Base-by-base conservation (phyloP, 2,797 vertebrate species). In the Halcyon badia region DNA sequence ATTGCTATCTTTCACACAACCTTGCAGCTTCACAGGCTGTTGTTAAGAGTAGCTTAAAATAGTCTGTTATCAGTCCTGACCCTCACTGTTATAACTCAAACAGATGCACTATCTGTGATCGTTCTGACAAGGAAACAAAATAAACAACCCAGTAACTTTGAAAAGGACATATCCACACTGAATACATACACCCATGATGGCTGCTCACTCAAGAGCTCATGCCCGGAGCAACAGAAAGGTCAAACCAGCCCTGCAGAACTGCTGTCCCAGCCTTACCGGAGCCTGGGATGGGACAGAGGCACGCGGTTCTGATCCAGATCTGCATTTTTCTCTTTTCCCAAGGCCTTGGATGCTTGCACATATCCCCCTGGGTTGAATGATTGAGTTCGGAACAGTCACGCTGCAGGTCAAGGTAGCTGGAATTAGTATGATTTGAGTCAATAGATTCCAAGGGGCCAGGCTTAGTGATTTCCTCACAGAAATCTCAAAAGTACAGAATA, bases 1-100 rank as follows among this genome's bases (percentile, higher is more conserved):
- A n/a, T 58, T 33, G 56, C 90, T 87, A 90, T 89, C 92, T 96
- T 92, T 94, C 94, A 95, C 89, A 91, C 91, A 94, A 95, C 91
- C 94, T 97, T 96, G 93, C 78, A 57, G 78, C 28, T 95, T 75
- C 94, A 66, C 89, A 71, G 85, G 57, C 83, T 78, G 83, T 76
- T 72, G 93, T 87, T 88, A 89, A 81, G 84, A 87, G 82, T 14
- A 76, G 91, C 95, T 90, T 72, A 86, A 96, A 97, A 95, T 90
- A 94, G 88, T 56, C 81, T 86, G 80, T 87, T 95, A 89, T 96
- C 96, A 94, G 89, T 31, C 35, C 68, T 94, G 87, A 79, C 75
- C 89, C 52, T 92, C 66, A 18, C 70, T 37, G 75, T 37, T 91
- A 37, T 80, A 89, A 87, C 90, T 92, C 94, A 73, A 54, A 65